Conservation (phyloP, 2,888 invertebrate genomes). For the Chrysolina americana region DNA sequence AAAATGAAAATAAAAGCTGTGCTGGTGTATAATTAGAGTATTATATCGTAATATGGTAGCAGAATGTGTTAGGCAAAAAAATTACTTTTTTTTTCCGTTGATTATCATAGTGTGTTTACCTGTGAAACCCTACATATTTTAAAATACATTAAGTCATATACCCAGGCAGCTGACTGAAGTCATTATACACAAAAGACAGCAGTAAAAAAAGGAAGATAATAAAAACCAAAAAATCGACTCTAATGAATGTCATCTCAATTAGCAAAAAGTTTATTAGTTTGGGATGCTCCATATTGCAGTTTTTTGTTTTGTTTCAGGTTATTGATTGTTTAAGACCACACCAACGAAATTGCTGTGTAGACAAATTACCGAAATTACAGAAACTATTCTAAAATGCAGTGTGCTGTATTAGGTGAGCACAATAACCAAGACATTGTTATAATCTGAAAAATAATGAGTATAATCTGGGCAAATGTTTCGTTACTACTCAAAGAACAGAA, state of each 20-base stretch:
- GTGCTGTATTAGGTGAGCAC: too few relatives aligned
- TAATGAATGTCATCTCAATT: slow-evolving; percentile 26
- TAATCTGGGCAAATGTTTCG: too few relatives aligned
- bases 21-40: slow-evolving; percentile 12
- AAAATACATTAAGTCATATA: slow-evolving; percentile 60
- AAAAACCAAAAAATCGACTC: not conserved
- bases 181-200: slow-evolving; percentile 34
- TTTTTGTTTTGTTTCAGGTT: not conserved
- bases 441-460: too few relatives aligned
- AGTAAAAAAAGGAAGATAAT: slow-evolving; percentile 32
- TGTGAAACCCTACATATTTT: slow-evolving; percentile 55
- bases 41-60: slow-evolving; percentile 46
- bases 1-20: slow-evolving; percentile 9
- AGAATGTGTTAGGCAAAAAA: slow-evolving; percentile 41
- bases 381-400: too few relatives aligned
- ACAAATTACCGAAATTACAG: not conserved
- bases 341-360: not conserved
- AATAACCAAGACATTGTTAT: too few relatives aligned
- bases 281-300: not conserved
- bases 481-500: too few relatives aligned
- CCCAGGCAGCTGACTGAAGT: slow-evolving; percentile 52
- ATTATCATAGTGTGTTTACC: slow-evolving; percentile 42
- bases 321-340: not conserved
- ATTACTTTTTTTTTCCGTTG: slow-evolving; percentile 41
- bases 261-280: slow-evolving; percentile 25